phyloP scores from a whole-genome alignment of 2,113 vertebrate species.

The Kobus ellipsiprymnus region DNA sequence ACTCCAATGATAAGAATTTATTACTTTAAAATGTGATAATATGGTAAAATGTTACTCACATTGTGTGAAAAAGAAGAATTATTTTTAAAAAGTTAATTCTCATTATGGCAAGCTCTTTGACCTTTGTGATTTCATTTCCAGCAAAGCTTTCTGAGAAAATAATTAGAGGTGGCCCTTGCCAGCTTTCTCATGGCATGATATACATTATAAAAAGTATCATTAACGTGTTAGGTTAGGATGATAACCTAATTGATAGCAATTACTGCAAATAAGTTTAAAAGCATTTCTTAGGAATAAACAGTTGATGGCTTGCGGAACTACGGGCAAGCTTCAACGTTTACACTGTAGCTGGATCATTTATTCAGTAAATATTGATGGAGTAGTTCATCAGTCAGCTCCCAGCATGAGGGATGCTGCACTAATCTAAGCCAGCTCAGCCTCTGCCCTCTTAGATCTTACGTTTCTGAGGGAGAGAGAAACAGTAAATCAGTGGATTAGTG shows the following conservation, averaged over 20 bases:
- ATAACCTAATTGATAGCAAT: background rate
- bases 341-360: background rate
- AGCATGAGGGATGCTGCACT: fast-evolving
- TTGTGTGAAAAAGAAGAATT: background rate
- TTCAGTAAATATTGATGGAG: background rate
- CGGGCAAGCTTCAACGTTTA: background rate
- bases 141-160: background rate
- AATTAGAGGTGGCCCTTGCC: background rate
- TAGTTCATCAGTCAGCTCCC: fast-evolving
- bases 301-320: background rate
- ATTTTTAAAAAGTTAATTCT: background rate
- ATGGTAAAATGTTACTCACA: background rate
- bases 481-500: fast-evolving
- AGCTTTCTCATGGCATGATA: background rate
- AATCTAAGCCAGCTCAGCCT: background rate
- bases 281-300: background rate
- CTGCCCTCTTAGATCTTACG: fast-evolving
- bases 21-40: background rate
- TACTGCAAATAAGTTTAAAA: background rate
- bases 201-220: background rate
- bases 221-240: background rate
- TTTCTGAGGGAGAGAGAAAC: background rate
- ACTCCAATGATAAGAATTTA: background rate
- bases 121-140: background rate
- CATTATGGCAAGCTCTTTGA: background rate